Conservation (phyloP, 2,888 invertebrate genomes). For the Calameuta pallipes region DNA sequence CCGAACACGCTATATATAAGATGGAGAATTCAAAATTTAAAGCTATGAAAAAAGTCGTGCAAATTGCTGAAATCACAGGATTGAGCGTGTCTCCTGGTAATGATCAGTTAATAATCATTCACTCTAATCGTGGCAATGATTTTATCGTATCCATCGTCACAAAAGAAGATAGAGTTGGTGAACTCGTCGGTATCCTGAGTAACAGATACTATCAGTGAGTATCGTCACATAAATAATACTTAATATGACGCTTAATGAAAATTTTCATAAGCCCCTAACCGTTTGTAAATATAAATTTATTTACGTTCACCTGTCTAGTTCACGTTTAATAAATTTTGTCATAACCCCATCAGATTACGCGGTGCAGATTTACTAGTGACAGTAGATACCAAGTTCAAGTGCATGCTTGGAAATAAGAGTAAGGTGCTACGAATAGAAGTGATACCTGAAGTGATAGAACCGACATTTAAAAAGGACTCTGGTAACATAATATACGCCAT, state of each 20-base stretch:
- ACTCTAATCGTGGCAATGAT: conserved; percentile 89
- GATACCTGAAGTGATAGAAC: conserved; percentile 67
- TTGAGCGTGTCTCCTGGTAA: conserved; percentile 86
- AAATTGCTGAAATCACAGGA: conserved; percentile 84
- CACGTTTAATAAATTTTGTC: not conserved
- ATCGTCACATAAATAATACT: not conserved
- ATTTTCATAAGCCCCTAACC: too few relatives aligned
- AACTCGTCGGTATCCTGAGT: conserved; percentile 85
- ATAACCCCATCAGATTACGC: conserved; percentile 70
- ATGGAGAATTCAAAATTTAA: conserved; percentile 89
- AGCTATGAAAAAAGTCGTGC: conserved; percentile 86
- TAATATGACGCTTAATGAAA: too few relatives aligned
- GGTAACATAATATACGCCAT: conserved; percentile 68
- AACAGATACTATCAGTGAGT: conserved; percentile 83
- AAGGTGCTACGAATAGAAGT: conserved; percentile 72
- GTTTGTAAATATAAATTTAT: not conserved
- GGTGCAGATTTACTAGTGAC: conserved; percentile 79
- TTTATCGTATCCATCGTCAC: conserved; percentile 82
- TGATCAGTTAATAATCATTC: conserved; percentile 89
- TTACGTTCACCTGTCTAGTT: not conserved
- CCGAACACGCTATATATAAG: conserved; percentile 87
- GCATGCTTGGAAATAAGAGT: conserved; percentile 86
- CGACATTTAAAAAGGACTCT: conserved; percentile 69
- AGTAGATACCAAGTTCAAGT: conserved; percentile 79
- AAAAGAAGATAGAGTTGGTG: conserved; percentile 84